Percentiles rank a stretch among this genome's conserved stretches.
phyloP scores from a whole-genome alignment of 2,888 invertebrate species.

The Spodoptera exigua region DNA sequence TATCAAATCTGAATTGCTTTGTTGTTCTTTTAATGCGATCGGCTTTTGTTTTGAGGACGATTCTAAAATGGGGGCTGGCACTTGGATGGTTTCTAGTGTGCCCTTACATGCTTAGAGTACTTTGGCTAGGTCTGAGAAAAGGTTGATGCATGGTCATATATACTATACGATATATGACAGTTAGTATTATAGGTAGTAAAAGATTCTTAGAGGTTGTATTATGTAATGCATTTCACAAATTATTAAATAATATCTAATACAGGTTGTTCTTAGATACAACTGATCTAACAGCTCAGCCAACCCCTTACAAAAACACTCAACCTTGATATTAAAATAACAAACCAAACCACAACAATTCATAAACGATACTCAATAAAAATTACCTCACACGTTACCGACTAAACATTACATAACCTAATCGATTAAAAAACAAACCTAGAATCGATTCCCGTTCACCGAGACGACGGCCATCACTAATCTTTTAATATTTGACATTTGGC shows the following conservation, averaged over 20 bases:
- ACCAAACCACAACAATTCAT: neutral
- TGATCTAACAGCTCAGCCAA: too few species aligned
- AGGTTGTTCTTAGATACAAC: too few species aligned
- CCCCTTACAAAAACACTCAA: too few species aligned
- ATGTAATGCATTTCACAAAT: too few species aligned
- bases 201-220: too few species aligned
- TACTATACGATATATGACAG: too few species aligned
- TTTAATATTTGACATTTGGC: conserved; percentile 54
- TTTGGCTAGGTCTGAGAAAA: too few species aligned
- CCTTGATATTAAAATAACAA: too few species aligned
- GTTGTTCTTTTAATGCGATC: conserved; percentile 16
- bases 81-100: neutral
- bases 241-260: too few species aligned
- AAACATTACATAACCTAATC: conserved; percentile 31
- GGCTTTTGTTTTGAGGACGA: conserved; percentile 5
- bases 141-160: too few species aligned
- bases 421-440: conserved; percentile 37
- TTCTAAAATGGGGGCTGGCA: neutral
- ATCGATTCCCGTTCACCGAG: conserved; percentile 34
- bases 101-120: too few species aligned
- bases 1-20: conserved; percentile 37
- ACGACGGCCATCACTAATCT: conserved; percentile 44
- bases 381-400: conserved; percentile 28
- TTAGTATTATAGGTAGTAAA: too few species aligned
- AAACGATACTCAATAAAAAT: conserved; percentile 7